A percentile compares a stretch with the other conserved stretches of the same genome.
Evolutionary conservation across 2,797 vertebrate species (phyloP).

Genomic region (Australoheros facetus): DNA sequence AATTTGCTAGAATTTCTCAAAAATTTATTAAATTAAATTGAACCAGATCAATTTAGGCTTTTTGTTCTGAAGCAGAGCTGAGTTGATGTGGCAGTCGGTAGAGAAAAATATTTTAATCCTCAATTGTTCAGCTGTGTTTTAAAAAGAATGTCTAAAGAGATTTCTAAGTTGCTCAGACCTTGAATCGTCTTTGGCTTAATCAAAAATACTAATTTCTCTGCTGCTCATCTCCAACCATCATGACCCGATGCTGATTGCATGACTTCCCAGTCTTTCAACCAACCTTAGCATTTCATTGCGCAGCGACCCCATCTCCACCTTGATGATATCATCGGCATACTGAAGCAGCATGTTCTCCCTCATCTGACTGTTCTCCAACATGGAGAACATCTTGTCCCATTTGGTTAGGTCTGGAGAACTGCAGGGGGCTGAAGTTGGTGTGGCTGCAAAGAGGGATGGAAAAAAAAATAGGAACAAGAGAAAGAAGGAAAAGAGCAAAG

Average conservation of each 20-base stretch:
- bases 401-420: conserved; percentile 74
- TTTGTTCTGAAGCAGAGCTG: not conserved
- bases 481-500: not conserved
- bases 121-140: not conserved
- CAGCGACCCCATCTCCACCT: conserved; percentile 85
- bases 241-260: not conserved
- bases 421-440: conserved; percentile 72
- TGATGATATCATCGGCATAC: conserved; percentile 84
- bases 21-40: not conserved
- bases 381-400: conserved; percentile 97
- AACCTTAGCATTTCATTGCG: conserved; percentile 84
- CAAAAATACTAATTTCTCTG: not conserved
- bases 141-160: not conserved
- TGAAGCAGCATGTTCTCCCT: conserved; percentile 94
- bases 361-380: conserved; percentile 98
- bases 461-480: not conserved
- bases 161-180: not conserved
- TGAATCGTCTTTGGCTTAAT: not conserved
- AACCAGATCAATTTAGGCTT: not conserved
- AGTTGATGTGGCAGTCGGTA: not conserved
- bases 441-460: conserved; percentile 47
- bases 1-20: not conserved
- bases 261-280: conserved; percentile 23
- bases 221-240: not conserved
- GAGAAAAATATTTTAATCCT: not conserved